Conservation (phyloP, 2,113 vertebrate species). For the Scalopus aquaticus region DNA sequence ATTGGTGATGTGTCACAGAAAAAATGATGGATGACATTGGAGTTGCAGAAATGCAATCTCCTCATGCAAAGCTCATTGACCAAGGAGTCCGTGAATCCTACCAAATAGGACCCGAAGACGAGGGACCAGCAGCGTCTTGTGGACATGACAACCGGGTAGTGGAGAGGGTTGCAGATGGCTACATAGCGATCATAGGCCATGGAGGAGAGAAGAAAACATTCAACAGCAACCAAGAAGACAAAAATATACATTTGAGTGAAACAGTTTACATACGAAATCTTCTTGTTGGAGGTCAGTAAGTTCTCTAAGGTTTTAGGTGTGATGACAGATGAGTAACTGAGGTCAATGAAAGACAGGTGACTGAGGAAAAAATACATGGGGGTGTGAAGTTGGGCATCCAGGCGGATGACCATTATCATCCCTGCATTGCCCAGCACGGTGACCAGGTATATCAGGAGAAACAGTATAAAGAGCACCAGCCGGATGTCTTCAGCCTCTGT, state of each 20-base stretch:
- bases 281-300: not conserved
- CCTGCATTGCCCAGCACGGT: conserved; percentile 39
- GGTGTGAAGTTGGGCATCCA: conserved; percentile 31
- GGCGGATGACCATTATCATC: not conserved
- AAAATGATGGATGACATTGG: conserved; percentile 68
- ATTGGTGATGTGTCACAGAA: conserved; percentile 62
- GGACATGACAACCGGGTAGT: conserved; percentile 1
- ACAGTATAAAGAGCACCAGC: not conserved
- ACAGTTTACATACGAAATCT: conserved; percentile 32
- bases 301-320: conserved; percentile 62
- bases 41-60: conserved; percentile 51
- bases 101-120: not conserved
- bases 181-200: conserved; percentile 57
- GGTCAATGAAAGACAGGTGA: conserved; percentile 61
- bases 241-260: conserved; percentile 57
- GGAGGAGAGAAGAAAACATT: conserved; percentile 50
- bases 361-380: conserved; percentile 67
- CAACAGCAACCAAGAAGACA: not conserved
- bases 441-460: conserved; percentile 60
- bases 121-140: not conserved
- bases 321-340: conserved; percentile 34
- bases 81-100: not conserved
- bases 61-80: not conserved
- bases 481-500: not conserved
- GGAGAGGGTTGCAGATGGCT: conserved; percentile 51